Evolutionary conservation across 2,113 vertebrate species (phyloP).

Genomic region (Gymnocephalus cernua): DNA sequence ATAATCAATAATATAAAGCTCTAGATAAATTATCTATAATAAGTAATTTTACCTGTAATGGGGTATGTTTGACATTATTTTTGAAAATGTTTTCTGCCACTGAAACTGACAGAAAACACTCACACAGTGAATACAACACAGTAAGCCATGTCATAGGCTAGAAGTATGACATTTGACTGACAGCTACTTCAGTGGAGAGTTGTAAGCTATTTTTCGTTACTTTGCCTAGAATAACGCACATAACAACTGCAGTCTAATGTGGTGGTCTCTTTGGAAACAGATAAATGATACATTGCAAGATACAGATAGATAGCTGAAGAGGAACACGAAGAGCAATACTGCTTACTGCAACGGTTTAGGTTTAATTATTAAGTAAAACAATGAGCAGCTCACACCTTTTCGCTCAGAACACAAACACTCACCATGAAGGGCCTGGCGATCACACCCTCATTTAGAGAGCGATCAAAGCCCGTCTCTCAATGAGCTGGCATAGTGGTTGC

Average conservation of each 20-base stretch:
- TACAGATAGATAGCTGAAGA: slow-evolving; percentile 9
- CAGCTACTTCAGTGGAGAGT: slow-evolving; percentile 28
- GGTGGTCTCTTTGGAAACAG: slow-evolving; percentile 31
- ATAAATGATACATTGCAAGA: slow-evolving; percentile 47
- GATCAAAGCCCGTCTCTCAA: slow-evolving; percentile 68
- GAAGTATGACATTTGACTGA: slow-evolving; percentile 28
- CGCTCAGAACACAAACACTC: slow-evolving; percentile 53
- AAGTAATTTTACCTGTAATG: not conserved
- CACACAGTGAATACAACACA: slow-evolving; percentile 18
- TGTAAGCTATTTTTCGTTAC: slow-evolving; percentile 36
- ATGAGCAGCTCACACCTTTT: slow-evolving; percentile 57
- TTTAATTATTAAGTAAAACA: slow-evolving; percentile 67
- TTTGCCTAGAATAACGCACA: slow-evolving; percentile 18
- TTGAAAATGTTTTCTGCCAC: not conserved
- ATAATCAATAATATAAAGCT: not conserved
- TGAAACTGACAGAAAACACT: not conserved
- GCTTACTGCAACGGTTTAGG: slow-evolving; percentile 40
- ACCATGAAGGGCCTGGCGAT: slow-evolving; percentile 53
- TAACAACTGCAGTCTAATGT: slow-evolving; percentile 19
- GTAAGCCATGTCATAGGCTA: slow-evolving; percentile 1
- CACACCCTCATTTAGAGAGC: slow-evolving; percentile 56
- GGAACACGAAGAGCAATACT: slow-evolving; percentile 6
- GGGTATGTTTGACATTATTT: not conserved
- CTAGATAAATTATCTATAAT: not conserved
- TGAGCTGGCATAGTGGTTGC: slow-evolving; percentile 59